Percentiles rank a stretch among this genome's conserved stretches.
These are phyloP conservation scores for Mustela nigripes DNA, from an alignment of 2,113 vertebrate species.

Conservation along the genomic window DNA sequence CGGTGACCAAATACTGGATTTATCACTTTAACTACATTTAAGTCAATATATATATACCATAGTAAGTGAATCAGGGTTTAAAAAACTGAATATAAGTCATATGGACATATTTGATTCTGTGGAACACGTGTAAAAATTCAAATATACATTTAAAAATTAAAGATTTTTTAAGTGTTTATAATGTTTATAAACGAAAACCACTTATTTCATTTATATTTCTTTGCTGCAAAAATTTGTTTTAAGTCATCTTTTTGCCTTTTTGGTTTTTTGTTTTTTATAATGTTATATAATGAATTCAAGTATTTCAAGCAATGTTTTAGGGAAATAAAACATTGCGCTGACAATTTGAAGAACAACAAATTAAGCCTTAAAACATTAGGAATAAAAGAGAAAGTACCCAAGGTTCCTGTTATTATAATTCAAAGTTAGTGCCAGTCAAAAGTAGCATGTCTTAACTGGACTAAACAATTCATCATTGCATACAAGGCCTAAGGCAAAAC, in stretches of 20 bases:
- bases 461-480: not conserved
- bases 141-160: constrained; percentile 45
- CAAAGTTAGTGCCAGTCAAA: constrained; percentile 10
- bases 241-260: not conserved
- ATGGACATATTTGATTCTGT: not conserved
- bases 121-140: not conserved
- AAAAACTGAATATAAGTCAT: constrained; percentile 7
- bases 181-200: not conserved
- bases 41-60: not conserved
- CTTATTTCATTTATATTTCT: constrained; percentile 19
- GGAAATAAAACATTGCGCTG: constrained; percentile 26
- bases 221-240: not conserved
- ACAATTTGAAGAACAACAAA: constrained; percentile 20
- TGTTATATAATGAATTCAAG: constrained; percentile 17
- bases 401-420: not conserved
- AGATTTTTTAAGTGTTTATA: not conserved
- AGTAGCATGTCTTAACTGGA: not conserved
- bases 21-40: constrained; percentile 37
- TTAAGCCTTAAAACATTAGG: constrained; percentile 2
- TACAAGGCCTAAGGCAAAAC: not conserved
- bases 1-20: not conserved
- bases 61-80: constrained; percentile 19
- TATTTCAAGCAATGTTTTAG: constrained; percentile 40
- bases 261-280: not conserved
- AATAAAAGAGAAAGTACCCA: not conserved